Evolutionary conservation across 2,888 invertebrate species (phyloP).

Genomic region (Argynnis bischoffii): DNA sequence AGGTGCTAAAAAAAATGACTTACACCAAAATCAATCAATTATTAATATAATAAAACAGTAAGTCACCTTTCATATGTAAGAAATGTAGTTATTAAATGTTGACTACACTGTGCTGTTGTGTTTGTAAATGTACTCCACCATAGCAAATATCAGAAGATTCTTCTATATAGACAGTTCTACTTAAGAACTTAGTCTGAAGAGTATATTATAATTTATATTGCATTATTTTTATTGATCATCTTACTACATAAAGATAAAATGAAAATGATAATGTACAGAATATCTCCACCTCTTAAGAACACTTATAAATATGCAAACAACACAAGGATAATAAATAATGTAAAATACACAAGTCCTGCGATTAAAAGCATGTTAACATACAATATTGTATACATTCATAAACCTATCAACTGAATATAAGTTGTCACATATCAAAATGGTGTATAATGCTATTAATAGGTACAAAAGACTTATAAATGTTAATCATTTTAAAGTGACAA

Average conservation of each 20-base stretch:
- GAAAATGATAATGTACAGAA: slow-evolving; percentile 14
- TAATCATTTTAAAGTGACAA: slow-evolving; percentile 53
- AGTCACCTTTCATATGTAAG: neutral
- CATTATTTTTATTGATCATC: neutral
- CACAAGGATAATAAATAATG: slow-evolving; percentile 37
- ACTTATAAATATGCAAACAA: slow-evolving; percentile 36
- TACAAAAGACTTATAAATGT: slow-evolving; percentile 49
- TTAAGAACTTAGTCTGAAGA: neutral
- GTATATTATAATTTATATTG: neutral
- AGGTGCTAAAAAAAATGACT: neutral
- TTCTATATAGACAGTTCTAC: neutral
- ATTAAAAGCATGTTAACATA: slow-evolving; percentile 39
- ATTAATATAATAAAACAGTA: neutral
- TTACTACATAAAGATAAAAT: neutral
- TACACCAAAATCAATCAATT: neutral
- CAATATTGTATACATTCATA: slow-evolving; percentile 26
- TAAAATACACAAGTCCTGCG: slow-evolving; percentile 34
- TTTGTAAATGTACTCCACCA: neutral
- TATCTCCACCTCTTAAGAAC: slow-evolving; percentile 36
- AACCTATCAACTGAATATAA: slow-evolving; percentile 26
- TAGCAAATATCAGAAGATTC: neutral
- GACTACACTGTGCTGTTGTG: neutral
- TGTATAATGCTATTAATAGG: slow-evolving; percentile 46
- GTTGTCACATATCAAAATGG: slow-evolving; percentile 35
- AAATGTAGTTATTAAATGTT: neutral